A percentile compares a stretch with the other conserved stretches of the same genome.
Evolutionary conservation across 2,113 vertebrate species (phyloP).

Genomic region (Brachypteracias leptosomus): DNA sequence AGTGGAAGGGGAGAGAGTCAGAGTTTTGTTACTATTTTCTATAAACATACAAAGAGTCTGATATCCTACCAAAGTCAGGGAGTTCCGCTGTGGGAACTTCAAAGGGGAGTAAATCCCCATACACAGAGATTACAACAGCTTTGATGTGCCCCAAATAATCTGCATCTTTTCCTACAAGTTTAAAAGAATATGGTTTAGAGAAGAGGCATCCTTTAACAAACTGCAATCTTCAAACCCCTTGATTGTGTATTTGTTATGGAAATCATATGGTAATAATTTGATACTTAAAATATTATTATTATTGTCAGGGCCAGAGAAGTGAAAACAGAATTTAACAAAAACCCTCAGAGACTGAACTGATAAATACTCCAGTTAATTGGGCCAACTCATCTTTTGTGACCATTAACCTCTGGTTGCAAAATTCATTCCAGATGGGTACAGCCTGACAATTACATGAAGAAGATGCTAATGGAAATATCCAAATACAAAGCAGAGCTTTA

Average conservation of each 20-base stretch:
- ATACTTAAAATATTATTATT: constrained; percentile 13
- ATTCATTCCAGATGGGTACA: constrained; percentile 33
- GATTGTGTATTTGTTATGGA: not conserved
- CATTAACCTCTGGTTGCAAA: constrained; percentile 46
- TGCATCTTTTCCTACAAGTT: not conserved
- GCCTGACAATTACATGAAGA: not conserved
- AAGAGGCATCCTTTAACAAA: not conserved
- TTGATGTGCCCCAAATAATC: constrained; percentile 39
- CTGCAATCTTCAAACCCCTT: not conserved
- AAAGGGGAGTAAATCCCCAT: constrained; percentile 30
- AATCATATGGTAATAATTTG: not conserved
- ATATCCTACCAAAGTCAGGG: not conserved
- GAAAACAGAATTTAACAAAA: constrained; percentile 34
- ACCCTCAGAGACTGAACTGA: not conserved
- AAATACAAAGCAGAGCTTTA: not conserved
- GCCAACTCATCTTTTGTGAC: constrained; percentile 38
- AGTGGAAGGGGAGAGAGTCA: not conserved
- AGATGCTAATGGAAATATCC: not conserved
- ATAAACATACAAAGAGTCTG: not conserved
- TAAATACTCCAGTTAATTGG: constrained; percentile 49
- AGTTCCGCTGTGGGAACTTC: constrained; percentile 19
- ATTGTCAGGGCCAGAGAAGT: not conserved
- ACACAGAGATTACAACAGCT: constrained; percentile 24
- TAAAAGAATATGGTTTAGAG: not conserved
- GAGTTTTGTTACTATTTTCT: not conserved